Percentiles rank a stretch among this genome's conserved stretches.
phyloP scores from a whole-genome alignment of 1,140 invertebrate species.

The Leptinotarsa undecemlineata region DNA sequence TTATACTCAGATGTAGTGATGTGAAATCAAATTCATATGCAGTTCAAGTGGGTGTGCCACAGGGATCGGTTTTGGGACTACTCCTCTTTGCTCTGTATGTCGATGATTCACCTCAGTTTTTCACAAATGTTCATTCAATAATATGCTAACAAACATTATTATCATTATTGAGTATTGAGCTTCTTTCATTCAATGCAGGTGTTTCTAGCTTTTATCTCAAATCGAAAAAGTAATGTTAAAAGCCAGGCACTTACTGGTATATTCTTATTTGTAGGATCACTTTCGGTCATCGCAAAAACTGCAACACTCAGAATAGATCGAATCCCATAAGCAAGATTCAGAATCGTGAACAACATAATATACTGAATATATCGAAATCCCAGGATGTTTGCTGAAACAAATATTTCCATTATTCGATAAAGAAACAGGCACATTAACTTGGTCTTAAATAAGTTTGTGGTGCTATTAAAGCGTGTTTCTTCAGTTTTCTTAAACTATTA shows the following conservation, averaged over 20 bases:
- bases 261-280: constrained; percentile 45
- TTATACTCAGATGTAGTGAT: too few relatives aligned
- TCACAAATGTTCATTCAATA: too few relatives aligned
- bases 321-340: constrained; percentile 64
- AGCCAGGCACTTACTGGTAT: constrained; percentile 37
- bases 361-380: constrained; percentile 68
- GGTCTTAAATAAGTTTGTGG: too few relatives aligned
- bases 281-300: constrained; percentile 68
- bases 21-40: too few relatives aligned
- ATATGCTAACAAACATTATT: background rate
- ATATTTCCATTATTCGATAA: background rate
- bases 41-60: too few relatives aligned
- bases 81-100: background rate
- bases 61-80: background rate
- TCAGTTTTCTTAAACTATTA: too few relatives aligned
- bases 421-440: too few relatives aligned
- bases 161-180: background rate
- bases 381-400: constrained; percentile 46
- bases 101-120: too few relatives aligned
- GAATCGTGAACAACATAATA: constrained; percentile 64
- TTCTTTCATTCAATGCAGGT: background rate
- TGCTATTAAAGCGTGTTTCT: too few relatives aligned
- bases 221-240: too few relatives aligned
- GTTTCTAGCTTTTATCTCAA: too few relatives aligned
- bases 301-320: constrained; percentile 71